Conservation (phyloP, 2,113 vertebrate genomes). For the Micronycteris hirsuta region DNA sequence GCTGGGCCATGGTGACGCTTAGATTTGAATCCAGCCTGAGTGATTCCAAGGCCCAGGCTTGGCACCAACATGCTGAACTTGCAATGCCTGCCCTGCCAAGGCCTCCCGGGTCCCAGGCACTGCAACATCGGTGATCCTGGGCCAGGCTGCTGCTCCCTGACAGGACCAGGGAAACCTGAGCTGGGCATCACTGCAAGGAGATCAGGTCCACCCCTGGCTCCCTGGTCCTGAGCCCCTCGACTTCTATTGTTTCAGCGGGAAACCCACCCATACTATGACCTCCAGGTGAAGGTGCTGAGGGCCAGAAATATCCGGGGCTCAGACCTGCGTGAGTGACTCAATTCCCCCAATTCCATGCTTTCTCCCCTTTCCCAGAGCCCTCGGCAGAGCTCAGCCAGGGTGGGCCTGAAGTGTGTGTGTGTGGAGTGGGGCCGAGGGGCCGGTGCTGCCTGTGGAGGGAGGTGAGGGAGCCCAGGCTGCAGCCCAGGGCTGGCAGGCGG, state of each 20-base stretch:
- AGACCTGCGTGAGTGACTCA: conserved; percentile 82
- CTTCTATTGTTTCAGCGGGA: conserved; percentile 80
- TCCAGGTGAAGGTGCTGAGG: conserved; percentile 82
- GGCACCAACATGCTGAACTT: not conserved
- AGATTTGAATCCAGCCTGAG: not conserved
- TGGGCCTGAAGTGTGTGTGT: not conserved
- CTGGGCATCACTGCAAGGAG: not conserved
- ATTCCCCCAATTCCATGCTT: not conserved
- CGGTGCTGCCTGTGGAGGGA: not conserved
- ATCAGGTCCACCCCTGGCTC: not conserved
- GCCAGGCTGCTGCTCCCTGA: not conserved
- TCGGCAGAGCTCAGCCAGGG: not conserved
- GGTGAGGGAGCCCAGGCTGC: not conserved
- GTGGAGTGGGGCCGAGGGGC: not conserved
- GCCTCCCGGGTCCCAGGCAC: not conserved
- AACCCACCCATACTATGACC: conserved; percentile 82
- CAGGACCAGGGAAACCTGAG: not conserved
- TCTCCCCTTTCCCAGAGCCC: not conserved
- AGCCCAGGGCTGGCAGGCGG: not conserved
- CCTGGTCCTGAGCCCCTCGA: not conserved
- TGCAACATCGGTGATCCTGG: not conserved
- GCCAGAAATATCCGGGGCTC: conserved; percentile 81
- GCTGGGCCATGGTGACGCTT: not conserved
- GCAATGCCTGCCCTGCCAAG: not conserved
- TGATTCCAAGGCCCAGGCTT: not conserved